Evolutionary conservation across 2,113 vertebrate species (phyloP).

Genomic region (Calyptomena viridis): DNA sequence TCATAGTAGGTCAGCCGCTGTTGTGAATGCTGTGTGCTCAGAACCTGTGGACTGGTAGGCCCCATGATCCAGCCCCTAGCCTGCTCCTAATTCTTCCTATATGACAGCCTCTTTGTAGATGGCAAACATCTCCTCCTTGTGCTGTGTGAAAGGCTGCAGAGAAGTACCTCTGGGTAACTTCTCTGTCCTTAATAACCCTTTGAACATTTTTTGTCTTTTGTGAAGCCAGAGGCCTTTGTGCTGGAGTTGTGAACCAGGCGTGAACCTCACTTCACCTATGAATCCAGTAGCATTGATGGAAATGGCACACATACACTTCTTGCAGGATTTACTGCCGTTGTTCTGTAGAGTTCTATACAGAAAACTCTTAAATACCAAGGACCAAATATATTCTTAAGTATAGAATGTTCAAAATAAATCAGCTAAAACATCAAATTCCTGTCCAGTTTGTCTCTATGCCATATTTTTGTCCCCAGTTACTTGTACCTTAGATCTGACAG

Average conservation of each 20-base stretch:
- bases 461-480: background rate
- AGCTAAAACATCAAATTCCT: background rate
- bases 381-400: background rate
- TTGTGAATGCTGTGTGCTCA: background rate
- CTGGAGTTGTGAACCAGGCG: background rate
- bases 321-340: background rate
- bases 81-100: background rate
- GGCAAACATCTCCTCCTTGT: background rate
- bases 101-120: background rate
- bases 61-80: background rate
- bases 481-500: background rate
- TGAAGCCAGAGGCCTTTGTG: background rate
- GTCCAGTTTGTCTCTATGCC: background rate
- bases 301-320: background rate
- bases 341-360: background rate
- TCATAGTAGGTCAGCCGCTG: fast-evolving
- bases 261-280: background rate
- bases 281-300: background rate
- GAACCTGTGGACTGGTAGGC: background rate
- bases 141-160: background rate
- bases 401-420: background rate
- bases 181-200: background rate
- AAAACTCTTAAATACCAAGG: background rate
- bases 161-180: background rate
- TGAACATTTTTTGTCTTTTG: fast-evolving